Conservation (phyloP, 2,797 vertebrate species). For the Steatocranus sp. region DNA sequence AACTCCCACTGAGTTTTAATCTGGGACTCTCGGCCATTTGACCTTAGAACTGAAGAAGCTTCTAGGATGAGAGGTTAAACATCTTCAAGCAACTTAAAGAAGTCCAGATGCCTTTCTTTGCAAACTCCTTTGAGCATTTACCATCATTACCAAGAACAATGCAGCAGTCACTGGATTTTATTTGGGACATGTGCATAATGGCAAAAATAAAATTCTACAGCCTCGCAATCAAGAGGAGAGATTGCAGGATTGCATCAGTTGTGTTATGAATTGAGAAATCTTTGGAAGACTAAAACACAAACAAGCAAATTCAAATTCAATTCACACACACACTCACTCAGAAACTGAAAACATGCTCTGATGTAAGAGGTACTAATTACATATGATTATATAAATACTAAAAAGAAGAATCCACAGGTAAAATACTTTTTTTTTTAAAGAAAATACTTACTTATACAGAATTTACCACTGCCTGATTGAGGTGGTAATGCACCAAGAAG, state of each 20-base stretch:
- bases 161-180: neutral
- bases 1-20: too few relatives aligned
- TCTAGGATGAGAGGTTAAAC: too few relatives aligned
- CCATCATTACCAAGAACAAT: neutral
- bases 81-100: too few relatives aligned
- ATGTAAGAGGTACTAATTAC: neutral
- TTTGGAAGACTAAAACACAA: neutral
- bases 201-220: too few relatives aligned
- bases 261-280: neutral
- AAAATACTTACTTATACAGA: neutral
- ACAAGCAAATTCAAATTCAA: neutral
- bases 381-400: neutral
- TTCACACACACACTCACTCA: neutral
- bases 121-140: neutral
- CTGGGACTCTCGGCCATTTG: too few relatives aligned
- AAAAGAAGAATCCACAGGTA: neutral
- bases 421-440: neutral
- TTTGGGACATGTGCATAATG: neutral
- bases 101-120: too few relatives aligned
- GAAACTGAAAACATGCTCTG: neutral
- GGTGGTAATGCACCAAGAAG: neutral
- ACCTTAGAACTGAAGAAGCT: too few relatives aligned
- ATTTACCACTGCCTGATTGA: neutral
- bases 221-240: neutral
- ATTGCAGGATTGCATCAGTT: neutral